Conservation (phyloP, 1,140 invertebrate genomes). For the Triops longicaudatus region DNA sequence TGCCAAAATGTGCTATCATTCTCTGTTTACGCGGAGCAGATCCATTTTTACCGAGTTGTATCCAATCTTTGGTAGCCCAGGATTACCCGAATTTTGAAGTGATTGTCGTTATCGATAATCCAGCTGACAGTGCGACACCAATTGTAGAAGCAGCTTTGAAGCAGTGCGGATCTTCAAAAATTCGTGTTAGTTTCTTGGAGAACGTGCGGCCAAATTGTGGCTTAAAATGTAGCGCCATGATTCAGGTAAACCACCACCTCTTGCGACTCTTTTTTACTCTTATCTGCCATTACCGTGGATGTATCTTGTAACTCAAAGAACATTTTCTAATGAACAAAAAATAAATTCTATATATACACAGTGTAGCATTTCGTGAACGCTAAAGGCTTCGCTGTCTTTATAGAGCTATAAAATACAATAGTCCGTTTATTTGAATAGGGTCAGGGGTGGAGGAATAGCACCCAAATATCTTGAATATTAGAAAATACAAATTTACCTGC, state of each 20-base stretch:
- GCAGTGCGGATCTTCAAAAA: constrained; percentile 1
- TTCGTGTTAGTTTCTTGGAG: constrained; percentile 12
- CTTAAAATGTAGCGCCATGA: constrained; percentile 8
- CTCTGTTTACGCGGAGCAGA: constrained; percentile 19
- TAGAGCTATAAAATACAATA: too few species aligned
- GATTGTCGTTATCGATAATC: constrained; percentile 18
- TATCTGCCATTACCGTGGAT: too few species aligned
- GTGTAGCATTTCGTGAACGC: too few species aligned
- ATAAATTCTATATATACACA: too few species aligned
- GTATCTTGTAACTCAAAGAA: too few species aligned
- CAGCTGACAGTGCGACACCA: not conserved
- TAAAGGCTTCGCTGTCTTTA: too few species aligned
- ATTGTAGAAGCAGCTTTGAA: not conserved
- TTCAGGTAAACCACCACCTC: not conserved
- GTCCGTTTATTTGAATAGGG: too few species aligned
- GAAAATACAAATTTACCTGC: too few species aligned
- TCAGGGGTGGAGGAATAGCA: too few species aligned
- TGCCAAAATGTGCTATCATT: constrained; percentile 17
- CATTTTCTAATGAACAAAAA: too few species aligned
- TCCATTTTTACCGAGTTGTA: not conserved
- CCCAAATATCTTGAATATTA: too few species aligned
- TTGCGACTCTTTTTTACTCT: too few species aligned
- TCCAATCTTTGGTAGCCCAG: constrained; percentile 6
- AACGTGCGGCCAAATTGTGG: not conserved
- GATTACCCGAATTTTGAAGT: constrained; percentile 17